A percentile compares a stretch with the other conserved stretches of the same genome.
These are phyloP conservation scores for Eulemur rufifrons DNA, from an alignment of 2,113 vertebrate genomes.

Conservation along the genomic window DNA sequence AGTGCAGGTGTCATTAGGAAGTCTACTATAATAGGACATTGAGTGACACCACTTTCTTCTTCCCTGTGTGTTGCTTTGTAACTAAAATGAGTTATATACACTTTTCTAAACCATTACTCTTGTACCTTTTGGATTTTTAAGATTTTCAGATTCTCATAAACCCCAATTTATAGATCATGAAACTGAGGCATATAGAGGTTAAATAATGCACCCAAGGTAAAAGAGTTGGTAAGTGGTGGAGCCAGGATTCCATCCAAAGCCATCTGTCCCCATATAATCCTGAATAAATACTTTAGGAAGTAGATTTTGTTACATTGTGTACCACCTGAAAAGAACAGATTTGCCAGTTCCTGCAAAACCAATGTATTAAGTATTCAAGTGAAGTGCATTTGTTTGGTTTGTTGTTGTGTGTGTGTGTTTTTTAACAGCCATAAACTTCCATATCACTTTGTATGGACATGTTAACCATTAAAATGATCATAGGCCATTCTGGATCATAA, in stretches of 20 bases:
- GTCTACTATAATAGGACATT: background rate
- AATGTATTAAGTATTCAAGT: background rate
- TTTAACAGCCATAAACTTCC: background rate
- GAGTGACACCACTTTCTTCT: background rate
- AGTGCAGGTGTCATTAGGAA: background rate
- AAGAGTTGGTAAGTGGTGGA: background rate
- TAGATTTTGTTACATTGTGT: background rate
- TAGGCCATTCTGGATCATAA: background rate
- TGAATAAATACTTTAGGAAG: background rate
- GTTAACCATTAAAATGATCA: background rate
- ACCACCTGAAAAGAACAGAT: background rate
- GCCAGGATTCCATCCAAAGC: background rate
- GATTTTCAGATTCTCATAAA: slow-evolving; percentile 2
- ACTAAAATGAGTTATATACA: background rate
- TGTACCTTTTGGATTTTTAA: slow-evolving; percentile 16
- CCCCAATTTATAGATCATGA: background rate
- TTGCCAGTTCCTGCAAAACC: background rate
- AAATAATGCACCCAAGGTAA: background rate
- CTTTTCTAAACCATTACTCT: background rate
- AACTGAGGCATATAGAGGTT: background rate
- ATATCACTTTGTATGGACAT: background rate
- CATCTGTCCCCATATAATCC: background rate
- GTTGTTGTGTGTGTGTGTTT: background rate
- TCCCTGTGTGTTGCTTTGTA: background rate
- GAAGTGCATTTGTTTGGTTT: background rate